A percentile compares a stretch with the other conserved stretches of the same genome.
Conservation (phyloP, 2,888 invertebrate species). For the Agriopis aurantiaria region DNA sequence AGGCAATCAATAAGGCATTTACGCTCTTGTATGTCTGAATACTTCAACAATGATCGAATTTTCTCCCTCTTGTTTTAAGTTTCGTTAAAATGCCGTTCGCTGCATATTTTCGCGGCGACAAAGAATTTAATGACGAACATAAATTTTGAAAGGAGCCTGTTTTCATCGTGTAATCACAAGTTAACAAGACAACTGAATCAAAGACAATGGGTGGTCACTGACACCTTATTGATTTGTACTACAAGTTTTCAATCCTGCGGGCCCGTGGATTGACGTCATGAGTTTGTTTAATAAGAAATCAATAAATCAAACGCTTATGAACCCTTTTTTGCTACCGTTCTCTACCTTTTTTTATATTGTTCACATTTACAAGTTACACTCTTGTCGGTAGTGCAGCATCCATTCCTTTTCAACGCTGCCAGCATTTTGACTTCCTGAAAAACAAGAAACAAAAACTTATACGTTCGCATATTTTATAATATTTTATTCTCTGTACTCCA, state of each 20-base stretch:
- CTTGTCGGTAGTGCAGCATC: too few relatives aligned
- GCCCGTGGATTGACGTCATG: slow-evolving; percentile 2
- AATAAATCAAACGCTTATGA: neutral
- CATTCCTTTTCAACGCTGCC: too few relatives aligned
- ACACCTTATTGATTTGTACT: slow-evolving; percentile 70
- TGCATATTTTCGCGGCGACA: slow-evolving; percentile 58
- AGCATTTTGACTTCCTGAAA: too few relatives aligned
- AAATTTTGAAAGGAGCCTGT: slow-evolving; percentile 68
- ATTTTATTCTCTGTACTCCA: too few relatives aligned
- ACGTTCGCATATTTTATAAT: too few relatives aligned
- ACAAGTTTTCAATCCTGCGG: slow-evolving; percentile 30
- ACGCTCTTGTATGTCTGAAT: slow-evolving; percentile 45
- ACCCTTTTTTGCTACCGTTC: neutral
- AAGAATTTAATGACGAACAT: slow-evolving; percentile 72
- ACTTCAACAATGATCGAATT: slow-evolving; percentile 62
- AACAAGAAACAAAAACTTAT: too few relatives aligned
- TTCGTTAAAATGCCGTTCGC: slow-evolving; percentile 74
- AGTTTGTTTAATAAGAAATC: neutral
- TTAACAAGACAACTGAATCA: slow-evolving; percentile 77
- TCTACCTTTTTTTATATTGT: neutral
- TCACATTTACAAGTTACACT: neutral
- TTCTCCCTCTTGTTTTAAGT: slow-evolving; percentile 60
- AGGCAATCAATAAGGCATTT: slow-evolving; percentile 68
- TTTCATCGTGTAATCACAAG: slow-evolving; percentile 58
- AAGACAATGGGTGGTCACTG: slow-evolving; percentile 73